Evolutionary conservation across 2,888 invertebrate genomes (phyloP).

Genomic region (Cephalotes varians): DNA sequence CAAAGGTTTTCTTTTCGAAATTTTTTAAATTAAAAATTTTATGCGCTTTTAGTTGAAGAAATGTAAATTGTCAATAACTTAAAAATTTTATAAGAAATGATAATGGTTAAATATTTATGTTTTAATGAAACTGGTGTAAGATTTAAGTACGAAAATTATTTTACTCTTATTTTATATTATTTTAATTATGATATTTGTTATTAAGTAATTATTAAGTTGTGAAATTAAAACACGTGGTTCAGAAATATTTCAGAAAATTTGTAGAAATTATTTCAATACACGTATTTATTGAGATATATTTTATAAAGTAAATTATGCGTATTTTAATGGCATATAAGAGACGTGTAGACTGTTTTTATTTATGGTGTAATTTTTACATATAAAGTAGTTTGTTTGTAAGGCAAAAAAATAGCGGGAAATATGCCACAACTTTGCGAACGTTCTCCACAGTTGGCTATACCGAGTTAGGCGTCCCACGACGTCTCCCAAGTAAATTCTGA

Average conservation of each 20-base stretch:
- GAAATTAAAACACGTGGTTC: neutral
- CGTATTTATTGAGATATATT: neutral
- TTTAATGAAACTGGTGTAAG: neutral
- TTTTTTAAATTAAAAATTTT: neutral
- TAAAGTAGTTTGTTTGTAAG: neutral
- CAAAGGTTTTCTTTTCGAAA: neutral
- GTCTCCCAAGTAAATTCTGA: neutral
- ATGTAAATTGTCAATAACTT: neutral
- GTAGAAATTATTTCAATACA: neutral
- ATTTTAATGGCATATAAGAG: neutral
- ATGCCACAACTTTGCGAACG: neutral
- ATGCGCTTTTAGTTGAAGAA: neutral
- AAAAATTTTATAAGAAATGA: neutral
- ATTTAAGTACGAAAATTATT: neutral
- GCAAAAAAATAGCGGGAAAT: slow-evolving; percentile 1
- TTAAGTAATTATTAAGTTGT: neutral
- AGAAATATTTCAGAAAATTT: neutral
- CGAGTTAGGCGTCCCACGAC: neutral
- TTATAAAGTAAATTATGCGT: neutral
- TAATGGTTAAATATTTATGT: slow-evolving; percentile 1
- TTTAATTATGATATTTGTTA: neutral
- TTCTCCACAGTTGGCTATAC: neutral
- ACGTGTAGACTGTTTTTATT: neutral
- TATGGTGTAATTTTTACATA: neutral
- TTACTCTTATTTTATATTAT: neutral